phyloP scores from a whole-genome alignment of 2,888 invertebrate genomes.

The Drosophila maculinotata region DNA sequence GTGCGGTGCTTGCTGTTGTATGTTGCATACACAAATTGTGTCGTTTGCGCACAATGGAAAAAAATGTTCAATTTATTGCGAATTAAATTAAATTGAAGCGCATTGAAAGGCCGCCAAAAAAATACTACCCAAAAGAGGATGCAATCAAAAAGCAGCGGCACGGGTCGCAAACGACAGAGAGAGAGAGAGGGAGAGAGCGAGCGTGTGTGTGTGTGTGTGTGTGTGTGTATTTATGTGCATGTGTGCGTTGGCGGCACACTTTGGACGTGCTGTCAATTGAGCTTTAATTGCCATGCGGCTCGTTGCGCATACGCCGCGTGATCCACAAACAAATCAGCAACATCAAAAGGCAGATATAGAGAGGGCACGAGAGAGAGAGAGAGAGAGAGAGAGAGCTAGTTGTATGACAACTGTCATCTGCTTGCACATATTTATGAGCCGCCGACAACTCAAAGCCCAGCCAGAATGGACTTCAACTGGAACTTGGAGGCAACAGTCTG shows the following conservation, averaged over 20 bases:
- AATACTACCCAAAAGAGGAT: constrained; percentile 32
- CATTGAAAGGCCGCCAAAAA: constrained; percentile 69
- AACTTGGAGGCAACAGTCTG: constrained; percentile 2
- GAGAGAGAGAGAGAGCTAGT: constrained; percentile 5
- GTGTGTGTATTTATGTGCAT: constrained; percentile 7
- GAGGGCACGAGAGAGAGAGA: not conserved
- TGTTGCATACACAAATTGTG: constrained; percentile 34
- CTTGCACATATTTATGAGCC: constrained; percentile 46
- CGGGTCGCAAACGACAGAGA: constrained; percentile 28
- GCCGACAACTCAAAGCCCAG: constrained; percentile 39
- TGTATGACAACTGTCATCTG: constrained; percentile 54
- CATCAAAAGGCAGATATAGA: constrained; percentile 10
- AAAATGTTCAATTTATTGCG: constrained; percentile 75
- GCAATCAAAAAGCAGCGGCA: constrained; percentile 48
- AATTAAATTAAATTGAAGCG: constrained; percentile 81
- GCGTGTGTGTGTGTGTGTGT: constrained; percentile 4
- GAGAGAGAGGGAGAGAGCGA: not conserved
- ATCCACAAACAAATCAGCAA: constrained; percentile 40
- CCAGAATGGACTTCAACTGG: not conserved
- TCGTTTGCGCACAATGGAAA: constrained; percentile 42
- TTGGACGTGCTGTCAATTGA: constrained; percentile 73
- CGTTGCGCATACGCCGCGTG: constrained; percentile 54
- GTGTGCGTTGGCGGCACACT: constrained; percentile 72
- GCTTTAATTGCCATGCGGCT: constrained; percentile 57
- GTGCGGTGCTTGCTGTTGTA: constrained; percentile 41